These are phyloP conservation scores for Ciona savignyi DNA, from an alignment of 23 tunicate species.

Conservation along the genomic window DNA sequence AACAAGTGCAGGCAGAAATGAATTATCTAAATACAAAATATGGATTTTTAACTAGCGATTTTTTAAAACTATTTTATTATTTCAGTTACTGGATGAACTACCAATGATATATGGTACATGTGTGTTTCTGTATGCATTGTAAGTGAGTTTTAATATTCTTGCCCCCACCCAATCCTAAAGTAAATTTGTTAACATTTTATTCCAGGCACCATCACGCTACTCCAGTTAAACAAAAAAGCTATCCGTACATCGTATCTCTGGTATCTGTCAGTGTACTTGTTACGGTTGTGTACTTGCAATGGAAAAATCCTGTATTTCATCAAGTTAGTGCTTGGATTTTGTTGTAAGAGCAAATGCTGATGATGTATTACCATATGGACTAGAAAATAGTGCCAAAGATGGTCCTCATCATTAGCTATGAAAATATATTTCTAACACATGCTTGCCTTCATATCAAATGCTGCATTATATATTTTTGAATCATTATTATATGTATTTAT, in stretches of 20 bases:
- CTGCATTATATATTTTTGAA: neutral
- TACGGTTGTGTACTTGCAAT: slow-evolving; percentile 52
- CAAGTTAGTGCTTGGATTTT: slow-evolving; percentile 27
- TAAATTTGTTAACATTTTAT: neutral
- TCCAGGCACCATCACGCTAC: slow-evolving; percentile 66
- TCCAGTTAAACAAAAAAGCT: slow-evolving; percentile 20
- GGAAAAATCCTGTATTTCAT: slow-evolving; percentile 76
- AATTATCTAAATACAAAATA: too few species aligned
- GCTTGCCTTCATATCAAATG: too few species aligned
- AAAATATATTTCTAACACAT: too few species aligned
- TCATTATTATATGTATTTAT: neutral
- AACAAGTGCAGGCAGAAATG: too few species aligned
- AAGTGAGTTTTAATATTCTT: slow-evolving; percentile 8
- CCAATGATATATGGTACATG: slow-evolving; percentile 88
- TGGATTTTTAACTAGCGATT: too few species aligned
- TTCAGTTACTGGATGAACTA: slow-evolving; percentile 81
- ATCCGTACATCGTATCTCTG: slow-evolving; percentile 16
- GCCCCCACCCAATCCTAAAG: neutral
- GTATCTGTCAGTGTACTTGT: slow-evolving; percentile 29
- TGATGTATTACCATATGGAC: too few species aligned
- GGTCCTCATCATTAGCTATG: too few species aligned
- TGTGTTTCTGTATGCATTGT: slow-evolving; percentile 79
- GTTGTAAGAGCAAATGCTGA: neutral
- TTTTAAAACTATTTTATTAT: too few species aligned
- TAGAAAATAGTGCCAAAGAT: too few species aligned